Percentiles rank a stretch among this genome's conserved stretches.
These are phyloP conservation scores for Cinara cedri DNA, from an alignment of 2,888 invertebrate genomes.

Conservation along the genomic window DNA sequence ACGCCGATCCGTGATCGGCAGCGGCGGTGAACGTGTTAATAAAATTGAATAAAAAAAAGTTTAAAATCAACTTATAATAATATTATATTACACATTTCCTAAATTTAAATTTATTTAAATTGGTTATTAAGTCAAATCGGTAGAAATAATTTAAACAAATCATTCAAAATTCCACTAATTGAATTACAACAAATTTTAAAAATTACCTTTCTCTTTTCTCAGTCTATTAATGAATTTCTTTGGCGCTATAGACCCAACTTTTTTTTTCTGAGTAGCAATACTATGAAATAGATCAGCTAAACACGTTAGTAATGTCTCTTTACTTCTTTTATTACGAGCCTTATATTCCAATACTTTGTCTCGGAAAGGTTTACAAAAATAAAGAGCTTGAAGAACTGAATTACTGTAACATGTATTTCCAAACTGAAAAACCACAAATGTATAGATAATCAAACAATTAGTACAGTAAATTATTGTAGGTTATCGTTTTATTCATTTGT, in stretches of 20 bases:
- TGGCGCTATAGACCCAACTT: constrained; percentile 98
- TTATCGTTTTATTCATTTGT: background rate
- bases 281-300: constrained; percentile 98
- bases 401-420: constrained; percentile 99
- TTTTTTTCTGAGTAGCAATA: constrained; percentile 99
- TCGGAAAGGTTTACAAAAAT: constrained; percentile 98
- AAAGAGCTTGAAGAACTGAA: constrained; percentile 97
- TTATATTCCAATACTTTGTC: constrained; percentile 99
- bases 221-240: constrained; percentile 98
- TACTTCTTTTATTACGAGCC: constrained; percentile 91
- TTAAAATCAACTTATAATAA: no score
- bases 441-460: constrained; percentile 4
- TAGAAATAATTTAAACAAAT: no score
- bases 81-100: no score
- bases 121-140: no score
- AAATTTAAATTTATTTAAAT: no score
- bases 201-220: constrained; percentile 92
- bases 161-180: no score
- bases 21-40: no score
- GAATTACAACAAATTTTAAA: background rate
- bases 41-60: no score
- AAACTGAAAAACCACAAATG: constrained; percentile 72
- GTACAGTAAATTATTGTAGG: background rate
- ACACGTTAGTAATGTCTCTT: constrained; percentile 96
- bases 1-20: no score